phyloP scores from a whole-genome alignment of 2,797 vertebrate genomes.

The Gobionotothen gibberifrons region DNA sequence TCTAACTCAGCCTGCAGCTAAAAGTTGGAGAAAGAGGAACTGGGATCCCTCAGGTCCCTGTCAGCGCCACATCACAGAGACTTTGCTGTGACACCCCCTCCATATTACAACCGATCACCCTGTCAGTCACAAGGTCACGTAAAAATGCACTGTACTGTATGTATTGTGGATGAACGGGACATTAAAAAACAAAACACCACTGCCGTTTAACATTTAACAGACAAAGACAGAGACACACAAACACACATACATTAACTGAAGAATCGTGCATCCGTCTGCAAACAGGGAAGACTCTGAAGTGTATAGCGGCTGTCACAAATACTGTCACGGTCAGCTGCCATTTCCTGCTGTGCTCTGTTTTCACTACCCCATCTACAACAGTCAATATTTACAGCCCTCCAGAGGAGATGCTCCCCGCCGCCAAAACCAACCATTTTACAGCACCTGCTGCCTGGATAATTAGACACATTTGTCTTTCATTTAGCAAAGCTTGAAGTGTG shows the following conservation, averaged over 20 bases:
- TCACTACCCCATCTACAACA: constrained; percentile 67
- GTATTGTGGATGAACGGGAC: neutral
- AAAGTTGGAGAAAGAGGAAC: constrained; percentile 45
- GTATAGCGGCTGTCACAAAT: constrained; percentile 56
- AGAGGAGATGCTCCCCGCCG: constrained; percentile 65
- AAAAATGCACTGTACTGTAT: neutral
- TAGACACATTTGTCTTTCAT: constrained; percentile 82
- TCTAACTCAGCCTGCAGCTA: constrained; percentile 40
- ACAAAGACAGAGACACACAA: constrained; percentile 19
- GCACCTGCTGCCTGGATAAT: constrained; percentile 81
- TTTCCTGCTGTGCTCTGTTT: constrained; percentile 39
- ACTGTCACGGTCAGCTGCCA: constrained; percentile 63
- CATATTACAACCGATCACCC: constrained; percentile 27
- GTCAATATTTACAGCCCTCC: constrained; percentile 81
- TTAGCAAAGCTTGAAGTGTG: constrained; percentile 74
- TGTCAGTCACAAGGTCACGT: constrained; percentile 38
- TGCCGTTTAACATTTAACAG: constrained; percentile 9
- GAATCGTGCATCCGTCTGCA: constrained; percentile 23
- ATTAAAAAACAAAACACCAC: constrained; percentile 2
- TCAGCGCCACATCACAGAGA: constrained; percentile 52
- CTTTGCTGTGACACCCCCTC: constrained; percentile 43
- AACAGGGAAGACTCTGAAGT: constrained; percentile 38
- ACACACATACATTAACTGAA: constrained; percentile 23
- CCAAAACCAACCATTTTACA: constrained; percentile 77
- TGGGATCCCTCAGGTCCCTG: constrained; percentile 37